Base-by-base conservation (phyloP, 1,140 invertebrate species). In the Drosophila biarmipes region DNA sequence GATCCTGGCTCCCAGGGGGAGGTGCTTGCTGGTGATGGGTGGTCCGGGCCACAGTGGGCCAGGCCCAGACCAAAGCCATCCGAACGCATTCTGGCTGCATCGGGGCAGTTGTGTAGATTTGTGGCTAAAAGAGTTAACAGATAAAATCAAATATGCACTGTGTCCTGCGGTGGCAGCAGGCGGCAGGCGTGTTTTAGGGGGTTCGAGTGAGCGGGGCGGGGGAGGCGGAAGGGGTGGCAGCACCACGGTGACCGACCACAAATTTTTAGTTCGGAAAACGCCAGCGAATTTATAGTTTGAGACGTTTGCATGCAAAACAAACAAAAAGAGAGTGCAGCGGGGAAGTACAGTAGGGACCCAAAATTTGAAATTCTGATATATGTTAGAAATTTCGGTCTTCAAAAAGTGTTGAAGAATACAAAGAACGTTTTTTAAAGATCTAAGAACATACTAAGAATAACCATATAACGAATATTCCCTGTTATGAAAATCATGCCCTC, bases 51-150 rank as follows among this genome's bases (percentile, higher is more conserved):
- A 31, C 12, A 53, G 19, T 37, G 51, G 53, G 40, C 11, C 29
- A 19, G 48, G 56, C 46, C 34, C 54, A 48, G 59, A 64, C 73
- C 71, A 71, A 55, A 72, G 68, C 71, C 77, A 73, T 62, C 68
- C 45, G 43, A 76, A 75, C 71, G 72, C 71, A 66, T 64, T 75
- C 48, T 49, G 73, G 40, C 51, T 59, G 57, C 80, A 72, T 85
- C 51, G 46, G 82, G 80, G 38, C 78, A 85, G 80, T 76, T 84
- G 76, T 84, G 81, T 78, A 81, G 81, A 86, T 87, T 86, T 86
- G 81, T 82, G 81, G 81, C 81, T 86, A 86, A 86, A 87, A 86
- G 82, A 86, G 81, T 86, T 86, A 87, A 87, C 81, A 87, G 81
- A 86, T 86, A 82, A 87, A 86, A 86, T 86, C 81, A 86, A 87